Base-by-base conservation (phyloP, 1,140 invertebrate genomes). In the Dreissena rostriformis region DNA sequence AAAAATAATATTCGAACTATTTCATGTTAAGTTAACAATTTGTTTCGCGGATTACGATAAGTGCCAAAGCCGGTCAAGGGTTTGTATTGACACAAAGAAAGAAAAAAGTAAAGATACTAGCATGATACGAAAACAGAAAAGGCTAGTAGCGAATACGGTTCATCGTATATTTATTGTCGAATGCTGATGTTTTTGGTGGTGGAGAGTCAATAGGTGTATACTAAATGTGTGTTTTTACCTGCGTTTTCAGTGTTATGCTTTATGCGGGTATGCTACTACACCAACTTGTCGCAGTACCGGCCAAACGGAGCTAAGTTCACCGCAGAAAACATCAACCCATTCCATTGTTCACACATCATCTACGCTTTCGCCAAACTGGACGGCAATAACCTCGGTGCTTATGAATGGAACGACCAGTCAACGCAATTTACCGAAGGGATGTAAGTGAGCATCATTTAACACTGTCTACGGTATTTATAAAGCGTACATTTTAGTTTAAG, bases 331-430 rank as follows among this genome's bases (percentile, higher is more conserved):
- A 93, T 97, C 10, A 96, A 97, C 57, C 95, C 96, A 0, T 95
- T 94, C 11, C 95, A 95, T 89, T 98, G 97, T 93, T 96, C 96
- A 8, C 97, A 98, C 91, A 92, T 97, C 12, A 95, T 97, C 75
- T 97, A 97, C 89, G 95, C 96, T 12, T 97, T 96, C 86, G 96
- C 96, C 1, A 95, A 95, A 14, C 87, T 97, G 86, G 95, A 97
- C 7, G 86, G 86, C 28, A 90, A 90, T 70, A 74, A 75, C 12
- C 61, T 93, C 49, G 82, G 71, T 17, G 76, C 90, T 19, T 90
- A 90, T 77, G 92, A 93, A 82, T 91, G 90, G 88, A 92, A 92
- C 80, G 92, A 93, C 78, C 90, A 92, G 55, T 87, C 79, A n/a
- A 88, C 88, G 0, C 87, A 89, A 53, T 91, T 87, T 86, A 87